These are phyloP conservation scores for Apamea anceps DNA, from an alignment of 2,888 invertebrate genomes.

Conservation along the genomic window DNA sequence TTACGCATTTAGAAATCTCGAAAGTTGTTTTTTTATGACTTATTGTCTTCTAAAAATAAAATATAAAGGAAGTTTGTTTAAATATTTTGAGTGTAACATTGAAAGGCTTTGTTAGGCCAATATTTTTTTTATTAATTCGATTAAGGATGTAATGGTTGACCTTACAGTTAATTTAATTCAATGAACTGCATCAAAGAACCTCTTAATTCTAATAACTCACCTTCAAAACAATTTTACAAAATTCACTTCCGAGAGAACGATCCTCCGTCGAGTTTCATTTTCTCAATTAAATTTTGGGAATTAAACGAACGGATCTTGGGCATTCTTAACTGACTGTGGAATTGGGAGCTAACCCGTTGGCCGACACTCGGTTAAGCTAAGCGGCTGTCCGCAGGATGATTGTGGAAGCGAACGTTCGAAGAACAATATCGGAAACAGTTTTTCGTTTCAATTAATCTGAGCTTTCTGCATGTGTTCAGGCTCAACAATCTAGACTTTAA, in stretches of 20 bases:
- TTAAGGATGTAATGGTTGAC: constrained; percentile 36
- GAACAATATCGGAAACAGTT: constrained; percentile 20
- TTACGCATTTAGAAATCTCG: constrained; percentile 42
- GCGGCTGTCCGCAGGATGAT: constrained; percentile 62
- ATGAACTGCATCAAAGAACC: constrained; percentile 56
- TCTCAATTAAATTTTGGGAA: constrained; percentile 69
- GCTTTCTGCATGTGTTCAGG: constrained; percentile 5
- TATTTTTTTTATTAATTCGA: constrained; percentile 36
- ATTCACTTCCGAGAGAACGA: constrained; percentile 38
- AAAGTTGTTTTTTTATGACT: constrained; percentile 44
- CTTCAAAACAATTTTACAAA: constrained; percentile 58
- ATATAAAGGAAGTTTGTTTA: neutral
- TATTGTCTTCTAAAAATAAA: constrained; percentile 20
- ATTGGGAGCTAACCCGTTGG: constrained; percentile 57
- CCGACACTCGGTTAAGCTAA: constrained; percentile 36
- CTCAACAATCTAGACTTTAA: constrained; percentile 28
- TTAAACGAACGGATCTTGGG: constrained; percentile 61
- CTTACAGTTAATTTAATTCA: constrained; percentile 35
- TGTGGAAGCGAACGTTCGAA: constrained; percentile 45
- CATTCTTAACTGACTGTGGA: constrained; percentile 67
- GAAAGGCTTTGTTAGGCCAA: constrained; percentile 13
- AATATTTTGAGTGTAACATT: constrained; percentile 7
- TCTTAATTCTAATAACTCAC: constrained; percentile 55
- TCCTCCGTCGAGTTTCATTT: constrained; percentile 64
- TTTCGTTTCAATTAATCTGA: constrained; percentile 13